Evolutionary conservation across 2,113 vertebrate genomes (phyloP).

Genomic region (Anthoscopus minutus): DNA sequence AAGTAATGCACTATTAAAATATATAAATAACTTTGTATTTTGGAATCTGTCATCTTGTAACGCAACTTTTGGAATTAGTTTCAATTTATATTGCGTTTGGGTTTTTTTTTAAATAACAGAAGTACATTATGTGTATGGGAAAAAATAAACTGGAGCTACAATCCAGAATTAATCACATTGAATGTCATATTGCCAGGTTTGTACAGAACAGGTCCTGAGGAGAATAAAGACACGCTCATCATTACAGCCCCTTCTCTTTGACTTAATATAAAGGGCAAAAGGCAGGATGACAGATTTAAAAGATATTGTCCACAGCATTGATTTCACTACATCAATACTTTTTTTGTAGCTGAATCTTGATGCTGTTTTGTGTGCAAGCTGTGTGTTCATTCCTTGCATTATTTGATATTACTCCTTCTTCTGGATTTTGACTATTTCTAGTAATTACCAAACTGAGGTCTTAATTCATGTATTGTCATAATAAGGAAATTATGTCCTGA

Average conservation of each 20-base stretch:
- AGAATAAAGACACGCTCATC: slow-evolving; percentile 54
- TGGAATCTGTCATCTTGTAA: neutral
- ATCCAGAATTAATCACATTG: slow-evolving; percentile 48
- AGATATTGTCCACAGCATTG: slow-evolving; percentile 61
- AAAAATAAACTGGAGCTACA: slow-evolving; percentile 14
- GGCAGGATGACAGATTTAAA: slow-evolving; percentile 70
- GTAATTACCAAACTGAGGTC: neutral
- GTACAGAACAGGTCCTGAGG: slow-evolving; percentile 19
- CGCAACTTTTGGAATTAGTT: neutral
- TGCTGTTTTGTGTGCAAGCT: neutral
- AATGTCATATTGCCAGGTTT: slow-evolving; percentile 61
- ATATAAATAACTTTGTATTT: neutral
- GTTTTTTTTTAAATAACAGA: neutral
- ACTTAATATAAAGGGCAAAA: slow-evolving; percentile 73
- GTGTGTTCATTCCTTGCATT: neutral
- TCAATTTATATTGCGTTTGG: neutral
- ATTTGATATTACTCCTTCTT: neutral
- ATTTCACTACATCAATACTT: slow-evolving; percentile 51
- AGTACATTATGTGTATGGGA: neutral
- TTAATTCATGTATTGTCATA: accelerated
- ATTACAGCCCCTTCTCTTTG: slow-evolving; percentile 53
- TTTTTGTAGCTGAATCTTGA: neutral
- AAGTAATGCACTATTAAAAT: neutral
- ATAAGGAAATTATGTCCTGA: neutral
- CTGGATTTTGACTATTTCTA: neutral